A percentile compares a stretch with the other conserved stretches of the same genome.
These are phyloP conservation scores for Neosilurus mollespiculum DNA, from an alignment of 2,797 vertebrate species.

Conservation along the genomic window DNA sequence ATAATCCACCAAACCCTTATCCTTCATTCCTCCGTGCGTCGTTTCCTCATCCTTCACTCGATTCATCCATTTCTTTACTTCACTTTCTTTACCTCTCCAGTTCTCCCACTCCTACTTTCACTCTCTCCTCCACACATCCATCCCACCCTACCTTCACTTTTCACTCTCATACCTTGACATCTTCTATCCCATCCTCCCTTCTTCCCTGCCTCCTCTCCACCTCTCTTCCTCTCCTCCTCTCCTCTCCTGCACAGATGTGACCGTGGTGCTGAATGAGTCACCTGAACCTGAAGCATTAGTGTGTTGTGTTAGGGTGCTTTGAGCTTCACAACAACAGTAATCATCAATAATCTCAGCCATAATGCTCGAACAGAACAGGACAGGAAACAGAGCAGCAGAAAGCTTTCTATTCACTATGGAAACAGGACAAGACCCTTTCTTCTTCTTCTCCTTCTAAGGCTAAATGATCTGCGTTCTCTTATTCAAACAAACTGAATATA, in stretches of 20 bases:
- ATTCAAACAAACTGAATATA: conserved; percentile 8
- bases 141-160: not conserved
- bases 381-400: not conserved
- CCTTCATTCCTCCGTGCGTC: conserved; percentile 30
- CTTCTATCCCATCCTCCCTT: not conserved
- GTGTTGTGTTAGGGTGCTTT: not conserved
- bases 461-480: not conserved
- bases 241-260: not conserved
- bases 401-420: not conserved
- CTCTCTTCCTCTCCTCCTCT: not conserved
- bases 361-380: not conserved
- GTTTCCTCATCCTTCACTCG: not conserved
- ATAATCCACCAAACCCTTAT: not conserved
- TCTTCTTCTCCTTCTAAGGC: not conserved
- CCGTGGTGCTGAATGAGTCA: conserved; percentile 2
- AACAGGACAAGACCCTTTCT: not conserved
- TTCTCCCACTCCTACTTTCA: not conserved
- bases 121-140: not conserved
- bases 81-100: not conserved
- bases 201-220: not conserved
- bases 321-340: conserved; percentile 12
- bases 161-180: no score
- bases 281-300: not conserved
- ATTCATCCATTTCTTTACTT: conserved; percentile 27
- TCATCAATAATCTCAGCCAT: conserved; percentile 15